Percentiles rank a stretch among this genome's conserved stretches.
These are phyloP conservation scores for Chalcosyrphus nemorum DNA, from an alignment of 2,888 invertebrate species.

Conservation along the genomic window DNA sequence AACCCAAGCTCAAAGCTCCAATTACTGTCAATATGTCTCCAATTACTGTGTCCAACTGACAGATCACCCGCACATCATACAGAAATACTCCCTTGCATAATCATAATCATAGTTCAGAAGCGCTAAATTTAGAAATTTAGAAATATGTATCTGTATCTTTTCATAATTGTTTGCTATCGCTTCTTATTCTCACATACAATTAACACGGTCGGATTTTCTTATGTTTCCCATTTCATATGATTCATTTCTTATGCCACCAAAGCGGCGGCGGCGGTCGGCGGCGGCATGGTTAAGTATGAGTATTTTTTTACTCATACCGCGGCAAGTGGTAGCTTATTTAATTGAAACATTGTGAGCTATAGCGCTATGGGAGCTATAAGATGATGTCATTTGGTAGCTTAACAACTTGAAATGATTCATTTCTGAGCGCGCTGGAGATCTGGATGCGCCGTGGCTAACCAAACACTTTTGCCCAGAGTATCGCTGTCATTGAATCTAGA, in stretches of 20 bases:
- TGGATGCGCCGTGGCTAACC: conserved; percentile 21
- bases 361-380: conserved; percentile 53
- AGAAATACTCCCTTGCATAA: no score
- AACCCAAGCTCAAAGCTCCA: no score
- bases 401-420: conserved; percentile 66
- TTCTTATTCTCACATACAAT: not conserved
- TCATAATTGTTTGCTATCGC: not conserved
- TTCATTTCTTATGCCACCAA: conserved; percentile 43
- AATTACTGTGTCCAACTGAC: no score
- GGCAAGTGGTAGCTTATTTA: conserved; percentile 50
- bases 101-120: no score
- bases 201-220: conserved; percentile 2
- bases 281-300: conserved; percentile 24
- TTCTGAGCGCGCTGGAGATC: conserved; percentile 7
- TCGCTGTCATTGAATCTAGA: conserved; percentile 79
- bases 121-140: no score
- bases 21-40: no score
- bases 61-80: no score
- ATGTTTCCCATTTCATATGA: conserved; percentile 30
- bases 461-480: conserved; percentile 71
- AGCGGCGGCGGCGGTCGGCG: conserved; percentile 47
- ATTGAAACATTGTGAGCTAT: conserved; percentile 59
- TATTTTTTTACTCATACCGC: conserved; percentile 44
- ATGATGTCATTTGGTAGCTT: conserved; percentile 70
- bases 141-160: not conserved